Evolutionary conservation across 2,888 invertebrate species (phyloP).

Genomic region (Meta bourneti): DNA sequence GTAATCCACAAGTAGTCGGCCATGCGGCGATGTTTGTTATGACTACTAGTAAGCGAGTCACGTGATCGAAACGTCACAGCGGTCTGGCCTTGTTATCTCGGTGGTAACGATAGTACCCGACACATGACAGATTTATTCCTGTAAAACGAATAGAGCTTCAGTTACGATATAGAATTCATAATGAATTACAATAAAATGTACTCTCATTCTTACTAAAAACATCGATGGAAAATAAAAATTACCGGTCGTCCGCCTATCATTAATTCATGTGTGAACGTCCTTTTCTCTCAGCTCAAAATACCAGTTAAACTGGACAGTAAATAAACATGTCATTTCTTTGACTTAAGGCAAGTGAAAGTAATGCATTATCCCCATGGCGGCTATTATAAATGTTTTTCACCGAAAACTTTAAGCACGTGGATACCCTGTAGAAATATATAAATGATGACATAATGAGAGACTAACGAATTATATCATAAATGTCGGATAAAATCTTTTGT

Average conservation of each 20-base stretch:
- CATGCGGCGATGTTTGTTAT: too few relatives aligned
- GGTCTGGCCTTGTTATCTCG: too few relatives aligned
- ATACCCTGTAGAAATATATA: background rate
- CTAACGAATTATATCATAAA: too few relatives aligned
- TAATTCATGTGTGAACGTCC: conserved; percentile 9
- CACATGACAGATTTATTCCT: background rate
- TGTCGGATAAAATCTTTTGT: too few relatives aligned
- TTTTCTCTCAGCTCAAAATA: conserved; percentile 1
- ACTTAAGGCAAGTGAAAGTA: background rate
- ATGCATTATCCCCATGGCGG: background rate
- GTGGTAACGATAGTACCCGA: too few relatives aligned
- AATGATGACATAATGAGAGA: too few relatives aligned
- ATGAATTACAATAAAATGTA: background rate
- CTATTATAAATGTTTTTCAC: background rate
- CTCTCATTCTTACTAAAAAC: background rate
- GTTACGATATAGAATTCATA: background rate
- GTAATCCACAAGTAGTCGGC: too few relatives aligned
- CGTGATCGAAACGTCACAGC: too few relatives aligned
- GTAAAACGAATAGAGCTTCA: background rate
- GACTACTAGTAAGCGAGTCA: too few relatives aligned
- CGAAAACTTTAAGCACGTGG: background rate
- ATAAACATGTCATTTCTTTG: conserved; percentile 8
- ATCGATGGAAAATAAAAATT: background rate
- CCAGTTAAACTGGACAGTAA: conserved; percentile 17
- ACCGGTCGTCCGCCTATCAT: conserved; percentile 16